A percentile compares a stretch with the other conserved stretches of the same genome.
phyloP scores from a whole-genome alignment of 64 coral and sea anemone species.

The Actinia equina region DNA sequence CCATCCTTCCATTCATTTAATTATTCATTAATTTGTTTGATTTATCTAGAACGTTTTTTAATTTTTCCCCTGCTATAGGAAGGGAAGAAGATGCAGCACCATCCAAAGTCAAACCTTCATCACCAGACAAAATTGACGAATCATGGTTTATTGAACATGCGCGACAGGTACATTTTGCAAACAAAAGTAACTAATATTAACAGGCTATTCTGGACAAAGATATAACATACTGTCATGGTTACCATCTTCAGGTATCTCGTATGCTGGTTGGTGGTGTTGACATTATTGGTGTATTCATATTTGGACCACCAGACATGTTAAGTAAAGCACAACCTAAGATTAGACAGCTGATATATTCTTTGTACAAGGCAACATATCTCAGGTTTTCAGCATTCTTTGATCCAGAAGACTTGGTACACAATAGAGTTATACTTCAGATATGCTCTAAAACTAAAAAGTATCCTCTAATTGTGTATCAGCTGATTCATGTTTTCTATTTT shows the following conservation, averaged over 20 bases:
- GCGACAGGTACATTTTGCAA: constrained; percentile 25
- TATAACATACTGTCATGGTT: neutral
- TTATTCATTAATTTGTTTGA: neutral
- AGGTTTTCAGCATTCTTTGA: constrained; percentile 50
- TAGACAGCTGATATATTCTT: constrained; percentile 34
- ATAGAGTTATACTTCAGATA: constrained; percentile 58
- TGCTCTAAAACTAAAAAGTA: constrained; percentile 70
- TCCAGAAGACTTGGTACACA: constrained; percentile 19
- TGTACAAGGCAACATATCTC: constrained; percentile 34
- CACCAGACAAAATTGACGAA: constrained; percentile 36
- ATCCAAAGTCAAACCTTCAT: neutral
- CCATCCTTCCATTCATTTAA: neutral
- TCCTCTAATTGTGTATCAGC: neutral
- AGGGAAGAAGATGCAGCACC: neutral
- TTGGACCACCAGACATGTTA: constrained; percentile 58
- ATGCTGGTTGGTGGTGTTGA: constrained; percentile 57
- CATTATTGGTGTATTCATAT: constrained; percentile 52
- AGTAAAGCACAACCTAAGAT: constrained; percentile 39
- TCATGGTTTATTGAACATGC: constrained; percentile 52
- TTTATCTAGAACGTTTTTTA: neutral
- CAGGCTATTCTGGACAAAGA: neutral
- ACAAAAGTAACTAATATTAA: neutral
- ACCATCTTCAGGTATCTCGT: constrained; percentile 36
- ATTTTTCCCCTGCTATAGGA: neutral
- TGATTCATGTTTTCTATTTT: neutral